phyloP scores from a whole-genome alignment of 1,140 invertebrate species.

The Drosophila fuyamai region DNA sequence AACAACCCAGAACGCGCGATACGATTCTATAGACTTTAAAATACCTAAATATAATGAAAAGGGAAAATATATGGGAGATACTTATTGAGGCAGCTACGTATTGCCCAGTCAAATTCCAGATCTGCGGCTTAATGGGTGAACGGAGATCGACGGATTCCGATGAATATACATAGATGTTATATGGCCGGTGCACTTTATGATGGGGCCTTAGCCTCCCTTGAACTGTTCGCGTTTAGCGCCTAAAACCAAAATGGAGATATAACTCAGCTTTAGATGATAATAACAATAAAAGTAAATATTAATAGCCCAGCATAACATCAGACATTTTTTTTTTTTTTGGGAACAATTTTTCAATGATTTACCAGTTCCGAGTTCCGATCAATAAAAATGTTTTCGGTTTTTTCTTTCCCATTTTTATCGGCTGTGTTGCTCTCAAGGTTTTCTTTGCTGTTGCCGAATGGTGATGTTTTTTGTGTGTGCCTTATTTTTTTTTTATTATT shows the following conservation, averaged over 20 bases:
- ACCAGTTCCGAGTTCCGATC: slow-evolving; percentile 51
- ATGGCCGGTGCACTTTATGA: not conserved
- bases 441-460: slow-evolving; percentile 33
- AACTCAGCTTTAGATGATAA: slow-evolving; percentile 22
- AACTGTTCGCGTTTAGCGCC: not conserved
- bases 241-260: not conserved
- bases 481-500: slow-evolving; percentile 24
- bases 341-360: slow-evolving; percentile 41
- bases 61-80: not conserved
- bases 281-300: slow-evolving; percentile 25
- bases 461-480: slow-evolving; percentile 8
- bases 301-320: slow-evolving; percentile 22
- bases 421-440: slow-evolving; percentile 47
- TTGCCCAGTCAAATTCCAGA: slow-evolving; percentile 1
- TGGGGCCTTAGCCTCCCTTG: slow-evolving; percentile 21
- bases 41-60: slow-evolving; percentile 10
- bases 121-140: slow-evolving; percentile 1
- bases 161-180: not conserved
- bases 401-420: slow-evolving; percentile 50
- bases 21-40: slow-evolving; percentile 7
- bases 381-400: slow-evolving; percentile 44
- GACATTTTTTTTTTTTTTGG: slow-evolving; percentile 19
- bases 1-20: slow-evolving; percentile 11
- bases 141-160: slow-evolving; percentile 15
- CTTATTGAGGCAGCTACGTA: not conserved